phyloP scores from a whole-genome alignment of 2,888 invertebrate species.

The Megamerina dolium region DNA sequence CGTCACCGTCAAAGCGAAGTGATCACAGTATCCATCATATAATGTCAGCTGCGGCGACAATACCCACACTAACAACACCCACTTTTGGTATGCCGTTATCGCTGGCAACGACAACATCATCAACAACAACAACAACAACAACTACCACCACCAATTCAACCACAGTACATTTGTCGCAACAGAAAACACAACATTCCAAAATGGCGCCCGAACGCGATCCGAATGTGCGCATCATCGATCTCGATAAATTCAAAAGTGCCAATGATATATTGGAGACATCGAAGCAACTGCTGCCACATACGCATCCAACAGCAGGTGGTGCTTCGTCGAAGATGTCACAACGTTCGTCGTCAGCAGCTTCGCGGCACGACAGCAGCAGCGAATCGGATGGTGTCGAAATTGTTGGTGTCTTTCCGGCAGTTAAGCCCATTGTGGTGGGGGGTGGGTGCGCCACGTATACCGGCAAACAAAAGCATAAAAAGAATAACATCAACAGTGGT shows the following conservation, averaged over 20 bases:
- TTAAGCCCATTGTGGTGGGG: constrained; percentile 9
- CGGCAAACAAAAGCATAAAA: constrained; percentile 8
- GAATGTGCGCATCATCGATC: constrained; percentile 41
- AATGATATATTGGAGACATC: constrained; percentile 45
- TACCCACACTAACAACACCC: constrained; percentile 15
- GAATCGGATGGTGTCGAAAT: constrained; percentile 49
- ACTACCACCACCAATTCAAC: constrained; percentile 12
- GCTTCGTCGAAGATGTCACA: too few relatives aligned
- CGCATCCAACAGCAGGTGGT: constrained; percentile 13
- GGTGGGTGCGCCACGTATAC: not conserved
- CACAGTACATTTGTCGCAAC: constrained; percentile 14
- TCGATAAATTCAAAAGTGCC: constrained; percentile 43
- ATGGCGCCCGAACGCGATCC: constrained; percentile 18
- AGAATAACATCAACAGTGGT: constrained; percentile 9
- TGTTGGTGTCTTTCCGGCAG: constrained; percentile 40
- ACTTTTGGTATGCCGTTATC: not conserved
- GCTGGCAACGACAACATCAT: constrained; percentile 2
- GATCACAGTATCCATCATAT: constrained; percentile 45
- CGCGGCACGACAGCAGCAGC: constrained; percentile 32
- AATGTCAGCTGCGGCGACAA: constrained; percentile 25
- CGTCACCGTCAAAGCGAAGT: constrained; percentile 35
- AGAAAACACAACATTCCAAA: constrained; percentile 30
- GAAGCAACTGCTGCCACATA: constrained; percentile 34
- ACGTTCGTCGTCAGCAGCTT: not conserved
- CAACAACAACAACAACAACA: constrained; percentile 16